Evolutionary conservation across 30 jellyfish, hydroid and myxozoan species (phyloP).

Genomic region (Aurelia aurita complex sp. Pacific): DNA sequence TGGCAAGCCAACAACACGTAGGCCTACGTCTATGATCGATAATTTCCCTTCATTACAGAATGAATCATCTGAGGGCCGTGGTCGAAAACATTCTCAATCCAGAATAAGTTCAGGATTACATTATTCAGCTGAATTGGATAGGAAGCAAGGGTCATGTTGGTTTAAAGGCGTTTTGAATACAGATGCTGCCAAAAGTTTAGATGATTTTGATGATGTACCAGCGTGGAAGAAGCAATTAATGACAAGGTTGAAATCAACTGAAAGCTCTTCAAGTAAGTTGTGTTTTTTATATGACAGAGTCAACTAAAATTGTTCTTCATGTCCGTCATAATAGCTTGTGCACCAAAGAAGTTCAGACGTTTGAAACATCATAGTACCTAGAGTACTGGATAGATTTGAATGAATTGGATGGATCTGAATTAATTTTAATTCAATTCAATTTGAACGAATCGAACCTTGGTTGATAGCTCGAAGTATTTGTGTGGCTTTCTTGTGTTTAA

Average conservation of each 20-base stretch:
- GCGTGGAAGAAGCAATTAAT: constrained; percentile 65
- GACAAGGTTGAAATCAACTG: constrained; percentile 53
- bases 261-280: neutral
- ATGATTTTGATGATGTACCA: constrained; percentile 63
- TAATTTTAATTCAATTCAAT: too few species aligned
- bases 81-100: neutral
- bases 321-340: too few species aligned
- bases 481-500: too few species aligned
- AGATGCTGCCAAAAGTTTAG: constrained; percentile 16
- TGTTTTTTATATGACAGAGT: too few species aligned
- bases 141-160: constrained; percentile 61
- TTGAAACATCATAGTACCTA: too few species aligned
- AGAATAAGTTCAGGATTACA: constrained; percentile 23
- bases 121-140: constrained; percentile 50
- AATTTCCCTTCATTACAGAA: neutral
- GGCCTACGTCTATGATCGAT: constrained; percentile 65
- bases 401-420: too few species aligned
- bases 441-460: too few species aligned
- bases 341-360: too few species aligned
- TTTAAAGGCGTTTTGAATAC: constrained; percentile 57
- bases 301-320: too few species aligned
- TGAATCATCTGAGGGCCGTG: neutral
- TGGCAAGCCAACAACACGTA: constrained; percentile 4
- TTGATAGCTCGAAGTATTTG: too few species aligned
- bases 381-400: too few species aligned